Conservation (phyloP, 2,797 vertebrate genomes). For the Luscinia luscinia region DNA sequence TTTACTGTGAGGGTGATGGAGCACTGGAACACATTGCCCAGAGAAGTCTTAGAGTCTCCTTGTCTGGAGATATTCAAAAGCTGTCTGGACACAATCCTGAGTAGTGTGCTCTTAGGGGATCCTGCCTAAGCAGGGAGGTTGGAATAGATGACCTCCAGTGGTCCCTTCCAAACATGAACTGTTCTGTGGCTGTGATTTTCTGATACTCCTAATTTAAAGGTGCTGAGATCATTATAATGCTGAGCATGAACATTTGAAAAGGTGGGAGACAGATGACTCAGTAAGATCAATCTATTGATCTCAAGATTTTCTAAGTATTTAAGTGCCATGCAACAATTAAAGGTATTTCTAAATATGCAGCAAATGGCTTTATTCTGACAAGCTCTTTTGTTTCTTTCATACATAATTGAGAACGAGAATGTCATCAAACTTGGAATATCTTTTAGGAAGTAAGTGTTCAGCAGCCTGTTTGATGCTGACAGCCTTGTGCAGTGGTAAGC, state of each 20-base stretch:
- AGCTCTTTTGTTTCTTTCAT: neutral
- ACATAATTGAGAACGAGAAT: neutral
- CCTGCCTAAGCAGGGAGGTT: neutral
- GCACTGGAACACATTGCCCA: neutral
- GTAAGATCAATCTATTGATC: conserved; percentile 50
- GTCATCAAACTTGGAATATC: neutral
- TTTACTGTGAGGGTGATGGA: neutral
- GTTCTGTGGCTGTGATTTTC: neutral
- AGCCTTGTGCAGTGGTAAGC: neutral
- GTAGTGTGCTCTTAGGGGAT: neutral
- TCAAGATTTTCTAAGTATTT: conserved; percentile 47
- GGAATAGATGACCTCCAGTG: neutral
- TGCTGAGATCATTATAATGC: conserved; percentile 10
- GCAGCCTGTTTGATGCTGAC: neutral
- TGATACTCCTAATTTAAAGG: neutral
- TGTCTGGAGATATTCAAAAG: neutral
- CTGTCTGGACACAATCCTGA: neutral
- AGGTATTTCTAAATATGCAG: conserved; percentile 14
- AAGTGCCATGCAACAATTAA: conserved; percentile 43
- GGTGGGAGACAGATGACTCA: conserved; percentile 34
- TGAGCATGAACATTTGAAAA: conserved; percentile 4
- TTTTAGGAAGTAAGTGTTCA: neutral
- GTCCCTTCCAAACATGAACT: neutral
- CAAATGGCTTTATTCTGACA: conserved; percentile 32
- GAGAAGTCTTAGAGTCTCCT: neutral